Conservation (phyloP, 2,888 invertebrate genomes). For the Neocrepidodera transversa region DNA sequence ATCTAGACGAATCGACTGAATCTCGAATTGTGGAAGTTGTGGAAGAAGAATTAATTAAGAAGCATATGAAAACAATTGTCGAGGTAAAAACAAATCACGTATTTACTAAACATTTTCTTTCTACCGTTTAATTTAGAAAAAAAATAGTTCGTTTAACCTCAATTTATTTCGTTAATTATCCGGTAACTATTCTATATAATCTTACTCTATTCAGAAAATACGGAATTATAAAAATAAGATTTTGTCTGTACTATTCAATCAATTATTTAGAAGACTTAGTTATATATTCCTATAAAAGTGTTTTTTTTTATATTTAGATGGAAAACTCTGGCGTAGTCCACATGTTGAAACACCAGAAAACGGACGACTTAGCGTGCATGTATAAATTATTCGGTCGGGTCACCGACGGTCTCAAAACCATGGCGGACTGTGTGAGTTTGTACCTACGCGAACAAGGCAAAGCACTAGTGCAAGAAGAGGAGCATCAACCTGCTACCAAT, state of each 20-base stretch:
- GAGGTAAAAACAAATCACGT: conserved; percentile 65
- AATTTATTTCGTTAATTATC: no score
- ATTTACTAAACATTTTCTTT: no score
- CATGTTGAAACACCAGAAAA: conserved; percentile 97
- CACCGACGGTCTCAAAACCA: conserved; percentile 90
- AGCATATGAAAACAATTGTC: conserved; percentile 98
- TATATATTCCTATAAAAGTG: no score
- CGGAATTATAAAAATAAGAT: no score
- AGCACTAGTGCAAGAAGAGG: conserved; percentile 92
- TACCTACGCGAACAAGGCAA: conserved; percentile 96
- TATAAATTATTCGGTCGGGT: conserved; percentile 96
- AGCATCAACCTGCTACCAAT: conserved; percentile 79
- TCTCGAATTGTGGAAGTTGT: conserved; percentile 94
- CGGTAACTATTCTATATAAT: no score
- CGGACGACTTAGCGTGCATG: conserved; percentile 96
- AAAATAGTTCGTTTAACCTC: no score
- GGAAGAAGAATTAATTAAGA: conserved; percentile 96
- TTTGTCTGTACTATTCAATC: no score
- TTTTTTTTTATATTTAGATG: no score
- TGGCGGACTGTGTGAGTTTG: conserved; percentile 93
- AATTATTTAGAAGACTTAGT: no score
- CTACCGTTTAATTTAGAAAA: no score
- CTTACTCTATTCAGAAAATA: no score
- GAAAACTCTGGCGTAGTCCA: conserved; percentile 99
- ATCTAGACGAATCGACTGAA: conserved; percentile 97